Percentiles rank a stretch among this genome's conserved stretches.
Conservation (phyloP, 2,888 invertebrate genomes). For the Limnephilus lunatus region DNA sequence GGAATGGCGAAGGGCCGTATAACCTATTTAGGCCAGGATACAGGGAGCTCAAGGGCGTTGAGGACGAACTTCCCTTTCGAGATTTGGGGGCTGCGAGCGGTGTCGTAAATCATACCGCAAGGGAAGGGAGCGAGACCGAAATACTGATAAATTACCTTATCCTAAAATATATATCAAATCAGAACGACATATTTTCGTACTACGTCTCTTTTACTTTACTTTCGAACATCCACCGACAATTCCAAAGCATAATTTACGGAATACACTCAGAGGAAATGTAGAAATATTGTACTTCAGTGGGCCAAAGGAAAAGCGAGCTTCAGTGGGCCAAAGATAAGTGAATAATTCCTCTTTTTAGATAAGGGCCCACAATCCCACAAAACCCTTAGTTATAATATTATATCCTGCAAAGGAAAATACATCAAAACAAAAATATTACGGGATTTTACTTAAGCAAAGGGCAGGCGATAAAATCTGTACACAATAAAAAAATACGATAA, state of each 20-base stretch:
- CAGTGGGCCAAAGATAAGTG: background rate
- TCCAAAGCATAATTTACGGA: background rate
- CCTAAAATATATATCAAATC: background rate
- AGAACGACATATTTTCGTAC: background rate
- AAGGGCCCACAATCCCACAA: too few species aligned
- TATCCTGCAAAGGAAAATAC: too few species aligned
- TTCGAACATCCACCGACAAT: background rate
- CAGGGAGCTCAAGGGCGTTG: constrained; percentile 35
- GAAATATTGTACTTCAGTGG: background rate
- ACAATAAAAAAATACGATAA: background rate
- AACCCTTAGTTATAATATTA: too few species aligned
- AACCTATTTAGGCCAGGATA: constrained; percentile 39
- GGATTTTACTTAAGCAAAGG: too few species aligned
- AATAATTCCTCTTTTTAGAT: background rate
- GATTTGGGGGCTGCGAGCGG: background rate
- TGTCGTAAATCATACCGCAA: background rate
- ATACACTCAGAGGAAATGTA: background rate
- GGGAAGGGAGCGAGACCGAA: background rate
- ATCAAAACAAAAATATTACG: too few species aligned
- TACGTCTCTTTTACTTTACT: background rate
- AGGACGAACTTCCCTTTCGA: constrained; percentile 32
- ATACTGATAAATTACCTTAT: background rate
- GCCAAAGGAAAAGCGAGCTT: background rate
- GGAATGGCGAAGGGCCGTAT: constrained; percentile 50
- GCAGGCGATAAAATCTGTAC: too few species aligned